Base-by-base conservation (phyloP, 2,797 vertebrate genomes). In the Oreonectes daqikongensis region DNA sequence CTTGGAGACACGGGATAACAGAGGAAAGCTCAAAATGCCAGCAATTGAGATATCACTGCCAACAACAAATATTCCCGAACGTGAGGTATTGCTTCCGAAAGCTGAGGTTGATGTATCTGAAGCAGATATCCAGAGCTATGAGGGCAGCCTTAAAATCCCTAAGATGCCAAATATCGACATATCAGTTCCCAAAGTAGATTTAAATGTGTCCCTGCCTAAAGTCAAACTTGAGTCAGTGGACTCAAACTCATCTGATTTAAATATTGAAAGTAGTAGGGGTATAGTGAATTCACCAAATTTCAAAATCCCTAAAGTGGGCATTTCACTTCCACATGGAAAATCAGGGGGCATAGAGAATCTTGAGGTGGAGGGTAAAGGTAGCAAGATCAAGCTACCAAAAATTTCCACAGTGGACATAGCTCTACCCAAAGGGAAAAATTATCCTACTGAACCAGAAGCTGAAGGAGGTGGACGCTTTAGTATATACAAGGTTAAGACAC, bases 21-120 rank as follows among this genome's bases (percentile, higher is more conserved):
- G 93, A 38, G 57, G 86, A 17, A 91, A 87, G 30, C 81, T 87
- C 8, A 92, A 87, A 82, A 89, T 93, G 65, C 90, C 95, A 5
- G 91, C 91, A 26, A 78, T 93, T 28, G 92, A 93, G 48, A 85
- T 93, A 59, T 93, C 94, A 18, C 42, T 94, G 32, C 89, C 92
- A 72, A 77, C 84, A 71, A 50, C 84, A 68, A 91, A 90, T 79
- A 86, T 84, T 77, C 80, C 88, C 60, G 93, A 93, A 17, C 88
- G 81, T 60, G 93, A 89, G 65, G 82, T 88, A 64, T 81, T 90
- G 64, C 81, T 93, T 24, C 90, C 89, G 4, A 93, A 91, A 88
- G 85, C 87, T 40, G 90, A 87, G 28, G 83, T 91, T 14, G 92
- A 93, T 71, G 87, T 91, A n/a, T 91, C 92, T 63, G 93, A 93